These are phyloP conservation scores for Carterocephalus palaemon DNA, from an alignment of 2,888 invertebrate species.

Conservation along the genomic window DNA sequence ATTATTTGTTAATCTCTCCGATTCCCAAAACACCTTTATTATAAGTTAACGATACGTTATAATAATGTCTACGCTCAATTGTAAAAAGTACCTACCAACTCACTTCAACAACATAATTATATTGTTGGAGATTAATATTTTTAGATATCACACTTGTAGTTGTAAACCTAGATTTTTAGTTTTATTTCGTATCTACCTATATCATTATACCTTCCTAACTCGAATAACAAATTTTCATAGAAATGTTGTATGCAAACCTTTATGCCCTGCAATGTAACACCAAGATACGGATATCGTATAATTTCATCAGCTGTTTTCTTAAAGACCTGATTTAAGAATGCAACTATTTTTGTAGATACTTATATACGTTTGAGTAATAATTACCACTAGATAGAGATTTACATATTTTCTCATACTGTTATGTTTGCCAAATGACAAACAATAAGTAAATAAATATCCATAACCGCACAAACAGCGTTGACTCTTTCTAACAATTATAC, in stretches of 20 bases:
- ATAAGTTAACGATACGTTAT: slow-evolving; percentile 40
- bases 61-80: slow-evolving; percentile 56
- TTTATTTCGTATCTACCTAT: slow-evolving; percentile 52
- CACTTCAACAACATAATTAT: slow-evolving; percentile 51
- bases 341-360: slow-evolving; percentile 78
- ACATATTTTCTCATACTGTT: slow-evolving; percentile 71
- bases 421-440: slow-evolving; percentile 63
- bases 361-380: slow-evolving; percentile 61
- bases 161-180: slow-evolving; percentile 40
- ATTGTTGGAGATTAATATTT: slow-evolving; percentile 69
- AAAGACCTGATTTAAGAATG: slow-evolving; percentile 59
- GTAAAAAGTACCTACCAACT: slow-evolving; percentile 36
- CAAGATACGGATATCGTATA: slow-evolving; percentile 37
- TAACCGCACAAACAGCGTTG: slow-evolving; percentile 57
- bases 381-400: slow-evolving; percentile 73
- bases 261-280: slow-evolving; percentile 32
- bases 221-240: slow-evolving; percentile 50
- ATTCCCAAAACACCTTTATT: slow-evolving; percentile 42
- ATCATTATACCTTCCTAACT: slow-evolving; percentile 38
- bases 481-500: slow-evolving; percentile 24
- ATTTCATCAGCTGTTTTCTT: slow-evolving; percentile 53
- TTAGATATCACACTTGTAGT: slow-evolving; percentile 71
- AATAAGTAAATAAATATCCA: slow-evolving; percentile 43
- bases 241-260: slow-evolving; percentile 46
- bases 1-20: slow-evolving; percentile 40